Percentiles rank a stretch among this genome's conserved stretches.
phyloP scores from a whole-genome alignment of 2,797 vertebrate species.

The Esox lucius region DNA sequence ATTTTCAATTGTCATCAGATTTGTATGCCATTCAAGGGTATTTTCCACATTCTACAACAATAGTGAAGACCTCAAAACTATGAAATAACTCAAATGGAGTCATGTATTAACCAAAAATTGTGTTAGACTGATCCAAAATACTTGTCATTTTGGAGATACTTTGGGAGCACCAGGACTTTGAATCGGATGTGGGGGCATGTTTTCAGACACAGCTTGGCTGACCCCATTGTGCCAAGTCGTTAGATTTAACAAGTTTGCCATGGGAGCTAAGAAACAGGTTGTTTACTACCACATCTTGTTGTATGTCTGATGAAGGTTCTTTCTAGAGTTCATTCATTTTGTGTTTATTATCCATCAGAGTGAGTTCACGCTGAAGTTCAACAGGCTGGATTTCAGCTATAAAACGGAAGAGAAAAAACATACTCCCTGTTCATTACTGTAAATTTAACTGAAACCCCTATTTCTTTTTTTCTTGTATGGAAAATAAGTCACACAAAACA shows the following conservation, averaged over 20 bases:
- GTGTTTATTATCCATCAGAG: constrained; percentile 21
- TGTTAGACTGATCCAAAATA: too few species aligned
- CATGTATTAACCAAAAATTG: too few species aligned
- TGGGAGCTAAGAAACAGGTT: constrained; percentile 13
- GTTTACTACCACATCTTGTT: constrained; percentile 9
- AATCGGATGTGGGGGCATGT: neutral
- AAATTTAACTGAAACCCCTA: neutral
- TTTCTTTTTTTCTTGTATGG: neutral
- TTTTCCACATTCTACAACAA: too few species aligned
- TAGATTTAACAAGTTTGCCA: constrained; percentile 4
- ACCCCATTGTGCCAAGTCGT: neutral
- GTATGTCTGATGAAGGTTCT: neutral
- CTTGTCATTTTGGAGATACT: too few species aligned
- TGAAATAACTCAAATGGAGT: too few species aligned
- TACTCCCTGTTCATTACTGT: constrained; percentile 4
- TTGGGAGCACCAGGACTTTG: too few species aligned
- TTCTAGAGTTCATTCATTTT: constrained; percentile 6
- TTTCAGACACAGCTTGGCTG: neutral
- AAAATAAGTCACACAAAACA: neutral
- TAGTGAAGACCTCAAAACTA: too few species aligned
- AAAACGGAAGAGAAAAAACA: constrained; percentile 10
- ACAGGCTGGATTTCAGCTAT: constrained; percentile 11
- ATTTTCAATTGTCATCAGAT: too few species aligned
- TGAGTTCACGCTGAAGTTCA: constrained; percentile 18
- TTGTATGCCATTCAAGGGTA: too few species aligned